Base-by-base conservation (phyloP, 2,888 invertebrate genomes). In the Pogonocherus hispidulus region DNA sequence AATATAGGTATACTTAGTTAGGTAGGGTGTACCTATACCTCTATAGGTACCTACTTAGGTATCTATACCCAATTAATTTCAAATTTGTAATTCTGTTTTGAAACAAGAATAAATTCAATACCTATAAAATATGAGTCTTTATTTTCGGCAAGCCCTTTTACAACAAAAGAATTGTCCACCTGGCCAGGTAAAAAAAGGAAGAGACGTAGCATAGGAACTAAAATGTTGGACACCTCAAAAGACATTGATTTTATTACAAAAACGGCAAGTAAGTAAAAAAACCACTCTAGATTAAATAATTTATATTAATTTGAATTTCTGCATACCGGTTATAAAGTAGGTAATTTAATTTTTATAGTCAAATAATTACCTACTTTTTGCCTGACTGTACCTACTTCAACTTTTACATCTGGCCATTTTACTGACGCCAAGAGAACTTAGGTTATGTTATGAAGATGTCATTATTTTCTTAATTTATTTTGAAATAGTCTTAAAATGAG, bases 211-310 rank as follows among this genome's bases (percentile, higher is more conserved):
- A 57, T 62, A n/a, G n/a, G n/a, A 16, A 51, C 37, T 14, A 52
- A 44, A 23, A 35, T 27, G 72, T 74, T 84, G 63, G 83, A 84
- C 56, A 76, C 77, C 55, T 84, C 84, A 5, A 80, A 82, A 74
- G 84, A 84, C 71, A 80, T 84, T 70, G 84, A 84, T 79, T 84
- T 85, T 77, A 82, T 85, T 57, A 79, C 80, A 57, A 85, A 84
- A 83, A 84, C 83, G 11, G 84, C 84, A 55, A 84, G 85, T 84
- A 81, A 82, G 85, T 84, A 74, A 14, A 41, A 46, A 18, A 56
- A 9, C 18, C n/a, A n/a, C n/a, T n/a, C n/a, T n/a, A n/a, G n/a
- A 37, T 35, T 27, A 18, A 23, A 51, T 23, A 37, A 9, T 52
- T 52, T 20, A 14, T 16, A 35, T 32, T 60, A 19, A 20, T 37